Conservation (phyloP, 2,888 invertebrate genomes). For the Zelleria hepariella region DNA sequence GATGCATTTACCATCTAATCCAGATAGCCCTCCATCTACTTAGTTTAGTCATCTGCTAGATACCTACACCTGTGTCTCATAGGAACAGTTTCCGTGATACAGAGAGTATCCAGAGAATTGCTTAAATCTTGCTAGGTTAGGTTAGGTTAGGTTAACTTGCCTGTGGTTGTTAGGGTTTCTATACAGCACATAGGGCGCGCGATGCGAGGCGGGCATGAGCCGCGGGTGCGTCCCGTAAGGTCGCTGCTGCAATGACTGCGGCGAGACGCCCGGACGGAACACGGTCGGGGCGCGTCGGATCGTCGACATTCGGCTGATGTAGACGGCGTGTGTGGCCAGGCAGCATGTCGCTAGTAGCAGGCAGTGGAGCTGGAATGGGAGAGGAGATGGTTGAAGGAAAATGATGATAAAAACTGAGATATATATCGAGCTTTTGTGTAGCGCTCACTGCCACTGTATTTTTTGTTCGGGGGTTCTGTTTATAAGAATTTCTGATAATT, state of each 20-base stretch:
- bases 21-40: too few relatives aligned
- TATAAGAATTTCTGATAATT: too few relatives aligned
- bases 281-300: slow-evolving; percentile 36
- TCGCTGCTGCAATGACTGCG: slow-evolving; percentile 25
- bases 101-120: too few relatives aligned
- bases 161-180: slow-evolving; percentile 39
- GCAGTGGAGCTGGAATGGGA: slow-evolving; percentile 21
- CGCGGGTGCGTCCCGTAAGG: slow-evolving; percentile 35
- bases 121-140: too few relatives aligned
- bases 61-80: too few relatives aligned
- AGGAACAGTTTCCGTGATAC: too few relatives aligned
- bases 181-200: slow-evolving; percentile 48
- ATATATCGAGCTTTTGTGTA: too few relatives aligned
- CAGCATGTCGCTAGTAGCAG: slow-evolving; percentile 34
- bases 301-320: slow-evolving; percentile 44
- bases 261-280: slow-evolving; percentile 47
- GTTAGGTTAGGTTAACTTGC: too few relatives aligned
- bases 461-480: too few relatives aligned
- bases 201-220: slow-evolving; percentile 38
- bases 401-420: background rate
- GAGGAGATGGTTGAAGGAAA: background rate
- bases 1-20: too few relatives aligned
- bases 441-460: too few relatives aligned
- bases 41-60: too few relatives aligned
- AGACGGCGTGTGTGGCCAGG: slow-evolving; percentile 35